Percentiles rank a stretch among this genome's conserved stretches.
phyloP scores from a whole-genome alignment of 2,888 invertebrate species.

The Teinopalpus imperialis region DNA sequence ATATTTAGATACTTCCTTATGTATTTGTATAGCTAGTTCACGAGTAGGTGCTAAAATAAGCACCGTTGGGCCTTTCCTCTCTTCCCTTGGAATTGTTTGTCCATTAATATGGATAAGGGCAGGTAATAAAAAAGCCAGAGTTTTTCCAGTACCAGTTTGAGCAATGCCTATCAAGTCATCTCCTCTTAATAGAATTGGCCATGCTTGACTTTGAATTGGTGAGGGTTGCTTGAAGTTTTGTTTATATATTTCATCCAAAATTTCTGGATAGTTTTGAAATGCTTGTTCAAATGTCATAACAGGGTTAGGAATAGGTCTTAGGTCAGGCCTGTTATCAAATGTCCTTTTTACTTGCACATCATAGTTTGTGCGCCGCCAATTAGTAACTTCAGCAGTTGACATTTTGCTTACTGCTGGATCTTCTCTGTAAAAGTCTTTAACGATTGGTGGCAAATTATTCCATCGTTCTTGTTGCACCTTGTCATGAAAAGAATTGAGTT shows the following conservation, averaged over 20 bases:
- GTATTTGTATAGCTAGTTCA: conserved; percentile 96
- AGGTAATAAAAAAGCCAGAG: conserved; percentile 95
- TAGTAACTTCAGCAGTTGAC: conserved; percentile 82
- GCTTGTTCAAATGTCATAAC: conserved; percentile 91
- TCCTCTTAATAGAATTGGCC: conserved; percentile 96
- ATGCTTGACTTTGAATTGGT: conserved; percentile 96
- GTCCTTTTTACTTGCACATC: conserved; percentile 88
- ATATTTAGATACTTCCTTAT: conserved; percentile 94
- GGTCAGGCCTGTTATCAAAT: conserved; percentile 76
- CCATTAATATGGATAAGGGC: conserved; percentile 96
- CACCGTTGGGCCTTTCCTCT: conserved; percentile 92
- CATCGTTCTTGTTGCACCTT: conserved; percentile 81
- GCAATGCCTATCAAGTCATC: conserved; percentile 98
- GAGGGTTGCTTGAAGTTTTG: conserved; percentile 92
- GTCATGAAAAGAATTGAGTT: conserved; percentile 78
- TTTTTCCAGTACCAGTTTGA: conserved; percentile 97
- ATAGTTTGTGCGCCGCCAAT: conserved; percentile 85
- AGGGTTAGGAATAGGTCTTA: conserved; percentile 87
- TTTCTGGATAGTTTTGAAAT: conserved; percentile 90
- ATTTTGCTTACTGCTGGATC: conserved; percentile 86
- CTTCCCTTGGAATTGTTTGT: conserved; percentile 87
- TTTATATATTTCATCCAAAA: conserved; percentile 89
- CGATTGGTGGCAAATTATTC: conserved; percentile 84
- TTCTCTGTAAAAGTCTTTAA: conserved; percentile 93
- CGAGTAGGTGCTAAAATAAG: conserved; percentile 95